A percentile compares a stretch with the other conserved stretches of the same genome.
Conservation (phyloP, 2,888 invertebrate species). For the Pimpla rufipes region DNA sequence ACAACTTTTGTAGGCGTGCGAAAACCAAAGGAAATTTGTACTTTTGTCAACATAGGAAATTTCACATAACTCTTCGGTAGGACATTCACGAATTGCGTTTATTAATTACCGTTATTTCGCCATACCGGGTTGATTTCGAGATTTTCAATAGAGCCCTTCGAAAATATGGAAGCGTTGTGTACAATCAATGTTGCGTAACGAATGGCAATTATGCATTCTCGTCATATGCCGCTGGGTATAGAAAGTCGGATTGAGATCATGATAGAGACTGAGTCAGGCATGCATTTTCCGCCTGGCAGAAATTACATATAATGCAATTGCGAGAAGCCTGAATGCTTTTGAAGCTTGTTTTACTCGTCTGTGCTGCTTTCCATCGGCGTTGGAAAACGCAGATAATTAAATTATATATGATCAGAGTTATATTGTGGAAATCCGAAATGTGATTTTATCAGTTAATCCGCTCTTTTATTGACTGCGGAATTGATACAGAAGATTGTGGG, state of each 20-base stretch:
- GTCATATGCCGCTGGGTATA: too few relatives aligned
- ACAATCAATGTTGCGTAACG: background rate
- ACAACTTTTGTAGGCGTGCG: too few relatives aligned
- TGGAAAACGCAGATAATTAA: background rate
- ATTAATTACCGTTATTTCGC: background rate
- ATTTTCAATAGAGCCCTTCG: background rate
- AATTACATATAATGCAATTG: constrained; percentile 12
- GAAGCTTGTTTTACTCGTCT: background rate
- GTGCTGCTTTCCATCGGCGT: background rate
- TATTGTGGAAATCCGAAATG: background rate
- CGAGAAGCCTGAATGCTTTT: background rate
- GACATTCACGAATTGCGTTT: background rate
- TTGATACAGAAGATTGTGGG: background rate
- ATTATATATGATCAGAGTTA: background rate
- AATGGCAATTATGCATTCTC: background rate
- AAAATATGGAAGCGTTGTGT: background rate
- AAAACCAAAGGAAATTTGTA: too few relatives aligned
- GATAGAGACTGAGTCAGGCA: background rate
- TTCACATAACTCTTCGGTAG: background rate
- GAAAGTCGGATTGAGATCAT: too few relatives aligned
- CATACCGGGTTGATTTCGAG: background rate
- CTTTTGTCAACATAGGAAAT: background rate
- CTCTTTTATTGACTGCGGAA: background rate
- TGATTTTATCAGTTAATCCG: background rate
- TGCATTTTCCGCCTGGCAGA: background rate